Percentiles rank a stretch among this genome's conserved stretches.
Evolutionary conservation across 2,797 vertebrate species (phyloP).

Genomic region (Sparus aurata): DNA sequence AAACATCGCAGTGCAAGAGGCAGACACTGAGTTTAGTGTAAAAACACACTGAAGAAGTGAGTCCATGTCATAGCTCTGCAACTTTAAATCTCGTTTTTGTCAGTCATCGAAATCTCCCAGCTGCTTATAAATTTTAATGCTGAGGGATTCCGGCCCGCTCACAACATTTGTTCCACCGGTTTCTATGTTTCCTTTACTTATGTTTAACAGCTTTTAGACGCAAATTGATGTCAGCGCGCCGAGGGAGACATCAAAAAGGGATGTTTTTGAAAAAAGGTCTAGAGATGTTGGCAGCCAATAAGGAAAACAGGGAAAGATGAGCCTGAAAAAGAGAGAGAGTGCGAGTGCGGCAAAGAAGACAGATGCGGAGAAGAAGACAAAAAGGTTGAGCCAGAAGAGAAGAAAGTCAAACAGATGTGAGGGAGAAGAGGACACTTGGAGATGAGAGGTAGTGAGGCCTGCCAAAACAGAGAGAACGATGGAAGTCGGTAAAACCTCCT

Average conservation of each 20-base stretch:
- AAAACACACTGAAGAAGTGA: not conserved
- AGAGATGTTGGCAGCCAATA: not conserved
- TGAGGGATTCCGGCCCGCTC: not conserved
- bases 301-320: not conserved
- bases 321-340: not conserved
- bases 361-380: not conserved
- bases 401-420: slow-evolving; percentile 27
- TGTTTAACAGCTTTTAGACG: not conserved
- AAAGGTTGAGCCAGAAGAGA: not conserved
- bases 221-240: not conserved
- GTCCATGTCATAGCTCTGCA: not conserved
- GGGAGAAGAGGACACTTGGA: slow-evolving; percentile 12
- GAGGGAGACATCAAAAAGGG: not conserved
- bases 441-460: slow-evolving; percentile 26
- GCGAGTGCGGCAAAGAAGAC: not conserved
- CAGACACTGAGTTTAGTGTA: not conserved
- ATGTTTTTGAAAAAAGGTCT: not conserved
- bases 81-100: not conserved
- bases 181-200: not conserved
- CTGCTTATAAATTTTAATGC: not conserved
- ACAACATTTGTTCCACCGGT: not conserved
- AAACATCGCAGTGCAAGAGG: not conserved
- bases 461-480: slow-evolving; percentile 19
- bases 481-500: slow-evolving; percentile 36
- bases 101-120: not conserved